Base-by-base conservation (phyloP, 2,113 vertebrate species). In the Oenanthe oenanthe region DNA sequence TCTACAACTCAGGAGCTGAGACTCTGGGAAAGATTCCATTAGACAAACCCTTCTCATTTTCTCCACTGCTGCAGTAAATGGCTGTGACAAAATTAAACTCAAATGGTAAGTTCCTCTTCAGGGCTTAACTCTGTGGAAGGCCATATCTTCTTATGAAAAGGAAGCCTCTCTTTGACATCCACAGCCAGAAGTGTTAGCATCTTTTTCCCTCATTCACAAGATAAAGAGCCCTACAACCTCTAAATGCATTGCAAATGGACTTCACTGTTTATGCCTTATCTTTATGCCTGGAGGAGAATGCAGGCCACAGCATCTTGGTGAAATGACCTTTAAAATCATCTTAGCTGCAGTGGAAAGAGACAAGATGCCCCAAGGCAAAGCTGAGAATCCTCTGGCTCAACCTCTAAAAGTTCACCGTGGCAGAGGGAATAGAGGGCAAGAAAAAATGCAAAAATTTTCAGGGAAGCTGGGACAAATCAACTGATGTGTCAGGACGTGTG, bases 281-380 rank as follows among this genome's bases (percentile, higher is more conserved):
- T 85, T 79, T 79, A 48, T 36, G 34, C 29, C 47, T 50, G 50
- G 24, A 70, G 71, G 42, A 89, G 26, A 82, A 91, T 15, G 53
- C 66, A 91, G 74, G 38, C 62, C 84, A 58, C 14, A 42, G 62
- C 36, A 83, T 65, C 62, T 17, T 17, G 28, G 70, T 76, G 67
- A 96, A 85, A 73, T 53, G 36, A 85, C 87, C 74, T 96, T 89
- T 86, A 72, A 84, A 96, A 89, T 72, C 45, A 53, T 89, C 53
- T 71, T 81, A 34, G 31, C 72, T 77, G 68, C 57, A 78, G 40
- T 56, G 53, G 86, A 92, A 86, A 60, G 21, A 58, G n/a, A 63
- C 34, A 63, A 13, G 24, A 77, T 60, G 61, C 24, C 89, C 47
- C 43, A 48, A 38, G 76, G 79, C 71, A 90, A 90, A 88, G 32